phyloP scores from a whole-genome alignment of 2,888 invertebrate species.

The Cryptus viduatorius region DNA sequence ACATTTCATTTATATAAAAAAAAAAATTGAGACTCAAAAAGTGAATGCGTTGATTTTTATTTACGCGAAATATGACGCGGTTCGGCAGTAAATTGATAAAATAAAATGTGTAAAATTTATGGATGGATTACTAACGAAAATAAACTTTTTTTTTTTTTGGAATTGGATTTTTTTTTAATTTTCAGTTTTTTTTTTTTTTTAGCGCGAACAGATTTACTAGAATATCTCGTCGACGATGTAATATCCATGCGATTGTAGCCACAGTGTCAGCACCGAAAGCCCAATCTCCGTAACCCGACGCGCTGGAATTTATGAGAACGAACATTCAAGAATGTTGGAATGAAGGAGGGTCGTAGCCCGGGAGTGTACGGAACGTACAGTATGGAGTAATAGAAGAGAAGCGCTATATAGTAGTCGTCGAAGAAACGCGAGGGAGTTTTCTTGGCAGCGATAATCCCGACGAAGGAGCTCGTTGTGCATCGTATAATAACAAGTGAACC shows the following conservation, averaged over 20 bases:
- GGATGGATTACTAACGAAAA: no score
- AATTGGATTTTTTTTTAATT: no score
- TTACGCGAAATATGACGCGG: no score
- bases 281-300: slow-evolving; percentile 62
- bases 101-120: no score
- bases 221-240: slow-evolving; percentile 15
- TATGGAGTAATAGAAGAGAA: slow-evolving; percentile 26
- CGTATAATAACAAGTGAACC: slow-evolving; percentile 55
- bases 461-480: slow-evolving; percentile 27
- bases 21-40: no score
- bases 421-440: slow-evolving; percentile 58
- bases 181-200: not conserved
- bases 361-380: slow-evolving; percentile 18
- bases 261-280: slow-evolving; percentile 49
- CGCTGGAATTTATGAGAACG: slow-evolving; percentile 57
- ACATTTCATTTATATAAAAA: no score
- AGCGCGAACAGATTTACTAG: not conserved
- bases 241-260: slow-evolving; percentile 23
- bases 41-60: no score
- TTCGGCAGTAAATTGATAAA: no score
- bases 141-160: no score
- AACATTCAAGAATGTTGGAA: slow-evolving; percentile 46
- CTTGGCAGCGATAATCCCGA: slow-evolving; percentile 64
- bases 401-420: slow-evolving; percentile 39
- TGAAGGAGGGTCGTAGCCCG: slow-evolving; percentile 18